Conservation (phyloP, 1,140 invertebrate species). For the Leptinotarsa undecemlineata region DNA sequence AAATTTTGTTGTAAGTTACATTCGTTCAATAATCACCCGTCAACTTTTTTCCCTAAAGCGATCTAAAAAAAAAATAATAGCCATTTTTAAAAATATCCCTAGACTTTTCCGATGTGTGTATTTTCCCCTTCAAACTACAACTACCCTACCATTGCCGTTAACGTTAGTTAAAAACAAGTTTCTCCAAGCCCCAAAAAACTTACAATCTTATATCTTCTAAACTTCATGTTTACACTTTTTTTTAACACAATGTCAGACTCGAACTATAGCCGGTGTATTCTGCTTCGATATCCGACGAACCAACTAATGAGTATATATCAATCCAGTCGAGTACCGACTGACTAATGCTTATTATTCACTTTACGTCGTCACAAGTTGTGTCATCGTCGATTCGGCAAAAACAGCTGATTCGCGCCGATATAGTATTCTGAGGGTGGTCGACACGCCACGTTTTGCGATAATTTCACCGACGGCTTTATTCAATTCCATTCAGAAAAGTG, state of each 20-base stretch:
- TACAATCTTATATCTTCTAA: constrained; percentile 27
- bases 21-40: too few species aligned
- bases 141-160: too few species aligned
- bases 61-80: too few species aligned
- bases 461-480: background rate
- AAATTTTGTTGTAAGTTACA: too few species aligned
- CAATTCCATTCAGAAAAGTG: background rate
- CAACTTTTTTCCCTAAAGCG: too few species aligned
- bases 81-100: too few species aligned
- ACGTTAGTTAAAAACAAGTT: too few species aligned
- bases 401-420: background rate
- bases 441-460: background rate
- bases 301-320: background rate
- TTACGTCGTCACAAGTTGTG: background rate
- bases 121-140: too few species aligned
- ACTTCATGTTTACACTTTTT: constrained; percentile 18
- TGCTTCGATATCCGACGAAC: too few species aligned
- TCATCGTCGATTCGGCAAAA: background rate
- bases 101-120: too few species aligned
- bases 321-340: constrained; percentile 7
- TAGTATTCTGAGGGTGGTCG: constrained; percentile 11
- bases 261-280: background rate
- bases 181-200: constrained; percentile 1
- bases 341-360: constrained; percentile 20
- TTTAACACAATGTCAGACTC: background rate